Conservation (phyloP, 64 coral and sea anemone genomes). For the Montipora sp. region DNA sequence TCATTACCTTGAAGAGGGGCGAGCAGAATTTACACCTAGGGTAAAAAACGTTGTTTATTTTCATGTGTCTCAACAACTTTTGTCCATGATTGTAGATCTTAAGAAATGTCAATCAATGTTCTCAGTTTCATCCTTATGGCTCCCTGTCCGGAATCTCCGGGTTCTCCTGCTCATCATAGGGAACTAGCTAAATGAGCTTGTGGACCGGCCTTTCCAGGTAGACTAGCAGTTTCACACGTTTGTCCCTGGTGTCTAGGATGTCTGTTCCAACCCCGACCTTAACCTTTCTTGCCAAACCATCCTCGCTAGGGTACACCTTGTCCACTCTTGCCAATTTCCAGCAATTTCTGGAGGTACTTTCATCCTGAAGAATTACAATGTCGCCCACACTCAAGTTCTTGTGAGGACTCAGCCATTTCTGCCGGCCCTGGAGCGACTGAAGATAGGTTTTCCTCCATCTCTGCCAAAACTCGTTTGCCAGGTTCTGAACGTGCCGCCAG, state of each 20-base stretch:
- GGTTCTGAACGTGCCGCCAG: no score
- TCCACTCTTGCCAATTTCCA: conserved; percentile 19
- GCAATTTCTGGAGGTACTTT: not conserved
- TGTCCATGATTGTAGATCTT: not conserved
- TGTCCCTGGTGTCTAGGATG: not conserved
- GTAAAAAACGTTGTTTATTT: no score
- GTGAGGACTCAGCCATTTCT: not conserved
- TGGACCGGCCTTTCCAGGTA: conserved; percentile 51
- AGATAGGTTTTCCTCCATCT: not conserved
- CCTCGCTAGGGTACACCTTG: not conserved
- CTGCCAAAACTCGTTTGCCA: not conserved
- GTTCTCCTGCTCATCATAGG: not conserved
- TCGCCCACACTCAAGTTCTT: not conserved
- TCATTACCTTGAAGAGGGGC: no score
- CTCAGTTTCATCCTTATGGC: conserved; percentile 8
- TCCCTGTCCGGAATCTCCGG: conserved; percentile 52
- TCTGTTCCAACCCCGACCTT: not conserved
- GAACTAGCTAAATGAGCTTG: conserved; percentile 34
- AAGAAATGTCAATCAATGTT: not conserved
- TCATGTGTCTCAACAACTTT: no score
- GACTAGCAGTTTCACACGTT: not conserved
- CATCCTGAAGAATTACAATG: conserved; percentile 12
- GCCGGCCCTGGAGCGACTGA: not conserved
- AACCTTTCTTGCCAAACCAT: conserved; percentile 32
- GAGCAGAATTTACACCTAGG: no score